Base-by-base conservation (phyloP, 23 tunicate genomes). In the Clavelina lepadiformis region DNA sequence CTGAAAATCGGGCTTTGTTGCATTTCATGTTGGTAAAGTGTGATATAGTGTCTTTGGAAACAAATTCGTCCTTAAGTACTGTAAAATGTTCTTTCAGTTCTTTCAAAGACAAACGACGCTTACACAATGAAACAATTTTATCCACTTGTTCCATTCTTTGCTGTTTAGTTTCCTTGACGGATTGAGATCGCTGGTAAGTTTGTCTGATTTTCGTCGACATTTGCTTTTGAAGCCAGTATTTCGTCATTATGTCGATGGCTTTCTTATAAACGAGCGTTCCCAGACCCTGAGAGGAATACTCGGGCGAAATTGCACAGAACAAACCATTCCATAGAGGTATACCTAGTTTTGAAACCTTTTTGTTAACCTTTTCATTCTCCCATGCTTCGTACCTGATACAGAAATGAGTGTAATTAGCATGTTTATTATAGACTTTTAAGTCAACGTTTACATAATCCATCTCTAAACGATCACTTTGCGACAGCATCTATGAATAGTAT, bases 271-370 rank as follows among this genome's bases (percentile, higher is more conserved):
- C 65, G 26, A 60, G 5, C 34, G 41, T 79, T 3, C 85, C 76
- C 22, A 56, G 4, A 38, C 85, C 85, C 26, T 59, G 30, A 35
- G 63, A 51, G 18, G 76, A 20, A 25, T 67, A 69, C 38, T 79
- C 70, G 61, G 85, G 85, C 13, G 51, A 35, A 31, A 79, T 68
- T 1, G 76, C 85, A 57, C 85, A 79, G 28, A 79, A 79, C 8
- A 68, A 38, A 3, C 65, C 76, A 38, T 65, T 57, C 85, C 85
- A 79, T 52, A 60, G 49, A 36, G 72, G 61, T 2, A 79, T 5
- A 44, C 72, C 60, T 2, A 38, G 3, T 22, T 59, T 44, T 21
- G 55, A 47, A 28, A 69, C 2, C 33, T 60, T 59, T 57, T 44
- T 24, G 55, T 31, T 29, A 18, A 79, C 41, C 45, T 60, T 34